Evolutionary conservation across 1,140 invertebrate species (phyloP), one percentile per base, ranked within the genome.

Genomic region (Meloidogyne floridensis): DNA sequence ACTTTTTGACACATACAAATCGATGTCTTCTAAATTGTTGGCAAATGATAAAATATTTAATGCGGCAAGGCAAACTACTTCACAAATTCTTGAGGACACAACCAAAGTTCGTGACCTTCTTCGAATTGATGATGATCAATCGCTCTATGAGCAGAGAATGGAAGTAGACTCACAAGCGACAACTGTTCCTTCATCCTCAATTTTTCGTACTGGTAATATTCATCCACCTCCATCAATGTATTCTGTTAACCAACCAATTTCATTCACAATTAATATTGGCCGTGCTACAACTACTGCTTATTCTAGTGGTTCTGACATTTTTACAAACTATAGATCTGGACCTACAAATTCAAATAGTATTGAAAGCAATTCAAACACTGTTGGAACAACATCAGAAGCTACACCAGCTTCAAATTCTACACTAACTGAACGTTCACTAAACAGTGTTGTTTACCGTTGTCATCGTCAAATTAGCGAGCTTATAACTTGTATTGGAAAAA

Each of bases 391-490:
- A 10, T 20, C 74, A 53, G 74, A 53, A 47, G 15, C 13, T 9
- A 0, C 42, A 53, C 20, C 74, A 3, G 32, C 9, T 42, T 53
- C 74, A 3, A 11, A 15, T 10, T 53, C 18, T 0, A 10, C 74
- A 13, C 0, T 75, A 11, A 18, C 74, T 2, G 75, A 81, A 18
- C 75, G 84, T 15, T 84, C 84, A 1, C 18, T 65, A 13, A 54
- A 81, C 53, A 43, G 84, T 6, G 15, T 86, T 71, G 70, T 72
- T 11, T 79, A 70, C 15, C 82, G 84, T 1, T 78, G 47, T 47
- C 56, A 76, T 18, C 75, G 73, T 32, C 85, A 87, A 47, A 18
- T 87, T 13, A 43, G 47, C 2, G 84, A 84, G 18, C 56, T 84
- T 69, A 65, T 84, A 51, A 80, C 20, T 15, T 80, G 77, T 32